phyloP scores from a whole-genome alignment of 2,113 vertebrate species.

The Forbesichthys papilliferus region DNA sequence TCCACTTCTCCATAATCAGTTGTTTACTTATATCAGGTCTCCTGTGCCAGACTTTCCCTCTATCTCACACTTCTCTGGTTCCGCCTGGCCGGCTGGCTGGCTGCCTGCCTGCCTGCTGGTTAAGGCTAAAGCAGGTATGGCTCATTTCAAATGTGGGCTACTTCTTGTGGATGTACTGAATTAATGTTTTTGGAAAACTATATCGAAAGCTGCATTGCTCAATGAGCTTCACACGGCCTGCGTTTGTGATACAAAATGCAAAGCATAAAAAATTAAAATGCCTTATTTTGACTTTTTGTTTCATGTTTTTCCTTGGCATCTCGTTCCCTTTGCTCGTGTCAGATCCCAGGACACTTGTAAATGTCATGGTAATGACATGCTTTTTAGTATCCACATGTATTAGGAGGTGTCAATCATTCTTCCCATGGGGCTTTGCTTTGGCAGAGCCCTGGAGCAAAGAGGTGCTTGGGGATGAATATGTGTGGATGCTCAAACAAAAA shows the following conservation, averaged over 20 bases:
- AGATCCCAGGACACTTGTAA: constrained; percentile 50
- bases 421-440: constrained; percentile 47
- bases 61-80: constrained; percentile 23
- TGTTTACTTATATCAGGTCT: constrained; percentile 52
- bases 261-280: constrained; percentile 43
- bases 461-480: constrained; percentile 47
- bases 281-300: constrained; percentile 29
- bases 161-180: constrained; percentile 52
- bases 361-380: constrained; percentile 66
- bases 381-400: constrained; percentile 53
- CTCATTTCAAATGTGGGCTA: constrained; percentile 49
- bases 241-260: constrained; percentile 46
- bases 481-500: constrained; percentile 42
- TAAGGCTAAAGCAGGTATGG: constrained; percentile 59
- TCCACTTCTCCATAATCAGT: constrained; percentile 53
- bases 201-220: constrained; percentile 8
- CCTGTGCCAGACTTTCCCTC: constrained; percentile 46
- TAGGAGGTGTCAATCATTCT: constrained; percentile 61
- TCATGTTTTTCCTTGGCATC: constrained; percentile 3
- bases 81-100: constrained; percentile 7
- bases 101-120: constrained; percentile 47
- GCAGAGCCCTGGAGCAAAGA: constrained; percentile 44
- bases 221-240: constrained; percentile 14
- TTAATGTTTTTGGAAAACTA: constrained; percentile 14
- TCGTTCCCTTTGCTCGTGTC: constrained; percentile 44